Evolutionary conservation across 2,888 invertebrate genomes (phyloP).

Genomic region (Campaea margaritaria): DNA sequence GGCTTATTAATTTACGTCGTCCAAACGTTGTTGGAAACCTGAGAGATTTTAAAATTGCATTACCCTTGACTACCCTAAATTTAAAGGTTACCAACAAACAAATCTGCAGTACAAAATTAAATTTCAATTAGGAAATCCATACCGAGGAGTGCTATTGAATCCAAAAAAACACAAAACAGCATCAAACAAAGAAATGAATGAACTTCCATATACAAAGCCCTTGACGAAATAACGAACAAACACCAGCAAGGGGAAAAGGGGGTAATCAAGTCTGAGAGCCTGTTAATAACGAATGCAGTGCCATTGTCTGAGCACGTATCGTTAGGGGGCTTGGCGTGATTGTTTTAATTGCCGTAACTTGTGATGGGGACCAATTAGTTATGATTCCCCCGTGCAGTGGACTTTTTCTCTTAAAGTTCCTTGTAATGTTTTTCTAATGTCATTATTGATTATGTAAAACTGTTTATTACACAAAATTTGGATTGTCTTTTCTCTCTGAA

Average conservation of each 20-base stretch:
- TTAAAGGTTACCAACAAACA: too few species aligned
- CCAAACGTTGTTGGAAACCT: too few species aligned
- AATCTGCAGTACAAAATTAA: not conserved
- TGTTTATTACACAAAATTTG: too few species aligned
- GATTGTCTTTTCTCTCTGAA: too few species aligned
- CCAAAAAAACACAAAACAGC: constrained; percentile 16
- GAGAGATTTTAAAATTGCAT: too few species aligned
- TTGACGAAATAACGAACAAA: constrained; percentile 32
- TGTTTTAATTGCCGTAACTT: constrained; percentile 31
- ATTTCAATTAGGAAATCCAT: too few species aligned
- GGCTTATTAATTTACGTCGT: too few species aligned
- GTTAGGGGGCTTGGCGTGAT: constrained; percentile 19
- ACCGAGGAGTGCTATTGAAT: constrained; percentile 4
- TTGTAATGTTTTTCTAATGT: not conserved
- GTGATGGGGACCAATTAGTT: constrained; percentile 23
- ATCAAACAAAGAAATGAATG: constrained; percentile 23
- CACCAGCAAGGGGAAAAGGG: constrained; percentile 15
- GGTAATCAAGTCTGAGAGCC: constrained; percentile 25
- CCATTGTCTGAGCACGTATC: constrained; percentile 38
- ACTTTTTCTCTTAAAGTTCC: not conserved
- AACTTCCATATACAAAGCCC: constrained; percentile 18
- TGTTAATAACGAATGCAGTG: constrained; percentile 25
- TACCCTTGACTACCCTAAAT: too few species aligned
- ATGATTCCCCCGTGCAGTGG: not conserved
- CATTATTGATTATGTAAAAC: not conserved